Evolutionary conservation across 1,140 invertebrate species (phyloP).

Genomic region (Listronotus bonariensis): DNA sequence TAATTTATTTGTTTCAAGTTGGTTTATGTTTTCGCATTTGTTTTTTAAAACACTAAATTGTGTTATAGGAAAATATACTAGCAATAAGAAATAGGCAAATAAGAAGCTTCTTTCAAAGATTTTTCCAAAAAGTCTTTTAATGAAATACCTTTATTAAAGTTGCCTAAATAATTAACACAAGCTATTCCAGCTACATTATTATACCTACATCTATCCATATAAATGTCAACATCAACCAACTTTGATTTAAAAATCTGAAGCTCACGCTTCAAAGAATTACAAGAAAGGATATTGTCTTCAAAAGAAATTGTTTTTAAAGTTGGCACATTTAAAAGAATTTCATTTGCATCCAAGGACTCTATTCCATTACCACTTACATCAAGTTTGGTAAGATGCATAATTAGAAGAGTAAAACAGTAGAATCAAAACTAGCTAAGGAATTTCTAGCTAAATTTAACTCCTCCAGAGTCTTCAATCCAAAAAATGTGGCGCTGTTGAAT

Average conservation of each 20-base stretch:
- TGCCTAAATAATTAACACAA: constrained; percentile 39
- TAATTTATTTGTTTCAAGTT: no score
- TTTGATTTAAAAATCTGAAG: constrained; percentile 44
- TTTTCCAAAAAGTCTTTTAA: constrained; percentile 25
- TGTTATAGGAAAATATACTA: no score
- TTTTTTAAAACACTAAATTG: no score
- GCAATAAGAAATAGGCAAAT: constrained; percentile 12
- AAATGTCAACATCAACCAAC: constrained; percentile 39
- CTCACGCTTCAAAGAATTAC: constrained; percentile 39
- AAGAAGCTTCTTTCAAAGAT: constrained; percentile 11
- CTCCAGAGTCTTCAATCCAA: no score
- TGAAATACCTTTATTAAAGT: constrained; percentile 11
- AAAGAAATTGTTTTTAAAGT: constrained; percentile 41
- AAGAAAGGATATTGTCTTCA: constrained; percentile 48
- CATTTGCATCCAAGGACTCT: constrained; percentile 44
- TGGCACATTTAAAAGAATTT: constrained; percentile 39
- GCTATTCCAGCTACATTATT: constrained; percentile 51
- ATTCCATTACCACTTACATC: constrained; percentile 48
- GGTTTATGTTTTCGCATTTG: no score
- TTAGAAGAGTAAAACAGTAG: constrained; percentile 40
- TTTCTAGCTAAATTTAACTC: no score
- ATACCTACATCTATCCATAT: constrained; percentile 41
- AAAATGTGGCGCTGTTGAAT: constrained; percentile 41
- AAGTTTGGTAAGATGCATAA: constrained; percentile 39
- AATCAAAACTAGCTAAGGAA: constrained; percentile 42